Conservation (phyloP, 2,888 invertebrate genomes). For the Stenolophus ochropezus region DNA sequence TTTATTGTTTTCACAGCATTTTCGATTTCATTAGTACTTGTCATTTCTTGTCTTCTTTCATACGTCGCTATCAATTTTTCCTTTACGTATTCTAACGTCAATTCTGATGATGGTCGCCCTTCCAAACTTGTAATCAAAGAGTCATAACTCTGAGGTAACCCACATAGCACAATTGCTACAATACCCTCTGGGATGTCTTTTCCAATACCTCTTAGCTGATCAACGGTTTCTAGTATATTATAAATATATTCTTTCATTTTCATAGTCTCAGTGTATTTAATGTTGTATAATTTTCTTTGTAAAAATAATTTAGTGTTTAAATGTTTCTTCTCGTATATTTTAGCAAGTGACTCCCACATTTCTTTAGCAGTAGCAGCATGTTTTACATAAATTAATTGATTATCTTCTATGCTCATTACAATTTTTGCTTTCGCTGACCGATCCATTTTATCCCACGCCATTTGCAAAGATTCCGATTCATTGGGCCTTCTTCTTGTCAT, state of each 20-base stretch:
- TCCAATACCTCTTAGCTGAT: slow-evolving; percentile 2
- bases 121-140: neutral
- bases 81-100: neutral
- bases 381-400: slow-evolving; percentile 5
- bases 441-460: neutral
- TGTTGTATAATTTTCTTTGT: neutral
- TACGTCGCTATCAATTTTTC: neutral
- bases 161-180: neutral
- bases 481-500: neutral
- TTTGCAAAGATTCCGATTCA: neutral
- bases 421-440: neutral
- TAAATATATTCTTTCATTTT: neutral
- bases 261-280: neutral
- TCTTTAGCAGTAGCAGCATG: neutral
- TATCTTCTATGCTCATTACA: neutral
- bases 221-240: neutral
- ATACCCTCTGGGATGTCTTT: neutral
- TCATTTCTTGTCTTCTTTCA: neutral
- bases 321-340: neutral
- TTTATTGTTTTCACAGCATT: neutral
- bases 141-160: neutral
- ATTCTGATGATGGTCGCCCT: neutral
- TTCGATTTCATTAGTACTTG: neutral
- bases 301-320: neutral
- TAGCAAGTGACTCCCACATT: neutral